Evolutionary conservation across 2,888 invertebrate species (phyloP).

Genomic region (Lithophane ornitopus): DNA sequence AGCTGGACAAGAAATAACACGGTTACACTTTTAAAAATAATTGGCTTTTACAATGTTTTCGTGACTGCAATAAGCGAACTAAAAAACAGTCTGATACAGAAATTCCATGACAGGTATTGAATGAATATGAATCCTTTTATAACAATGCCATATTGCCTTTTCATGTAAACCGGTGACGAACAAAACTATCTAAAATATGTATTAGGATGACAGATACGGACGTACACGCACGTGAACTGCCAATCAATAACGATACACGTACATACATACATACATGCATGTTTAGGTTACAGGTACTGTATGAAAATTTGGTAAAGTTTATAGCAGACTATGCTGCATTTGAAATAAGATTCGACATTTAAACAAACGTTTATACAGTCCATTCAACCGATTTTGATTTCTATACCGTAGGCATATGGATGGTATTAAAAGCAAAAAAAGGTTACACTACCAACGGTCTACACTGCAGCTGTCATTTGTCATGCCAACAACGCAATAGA

Average conservation of each 20-base stretch:
- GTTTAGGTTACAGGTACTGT: not conserved
- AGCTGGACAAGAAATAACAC: not conserved
- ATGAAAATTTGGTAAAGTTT: not conserved
- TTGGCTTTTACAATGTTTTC: not conserved
- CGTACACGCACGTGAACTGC: slow-evolving; percentile 50
- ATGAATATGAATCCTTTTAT: slow-evolving; percentile 4
- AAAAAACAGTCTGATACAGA: not conserved
- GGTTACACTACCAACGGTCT: too few relatives aligned
- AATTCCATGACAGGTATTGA: not conserved
- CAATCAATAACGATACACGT: slow-evolving; percentile 49
- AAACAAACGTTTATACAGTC: too few relatives aligned
- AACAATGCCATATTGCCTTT: slow-evolving; percentile 35
- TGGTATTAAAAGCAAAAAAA: too few relatives aligned
- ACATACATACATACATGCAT: not conserved
- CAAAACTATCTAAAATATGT: slow-evolving; percentile 48
- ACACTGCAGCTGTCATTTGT: too few relatives aligned
- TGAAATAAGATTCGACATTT: too few relatives aligned
- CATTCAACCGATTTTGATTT: too few relatives aligned
- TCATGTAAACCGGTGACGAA: slow-evolving; percentile 30
- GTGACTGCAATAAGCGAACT: not conserved
- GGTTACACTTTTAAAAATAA: not conserved
- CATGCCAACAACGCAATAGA: too few relatives aligned
- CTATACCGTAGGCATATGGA: too few relatives aligned
- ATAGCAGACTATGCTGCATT: too few relatives aligned
- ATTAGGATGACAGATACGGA: slow-evolving; percentile 37